Evolutionary conservation across 2,113 vertebrate genomes (phyloP).

Genomic region (Hystrix cristata): DNA sequence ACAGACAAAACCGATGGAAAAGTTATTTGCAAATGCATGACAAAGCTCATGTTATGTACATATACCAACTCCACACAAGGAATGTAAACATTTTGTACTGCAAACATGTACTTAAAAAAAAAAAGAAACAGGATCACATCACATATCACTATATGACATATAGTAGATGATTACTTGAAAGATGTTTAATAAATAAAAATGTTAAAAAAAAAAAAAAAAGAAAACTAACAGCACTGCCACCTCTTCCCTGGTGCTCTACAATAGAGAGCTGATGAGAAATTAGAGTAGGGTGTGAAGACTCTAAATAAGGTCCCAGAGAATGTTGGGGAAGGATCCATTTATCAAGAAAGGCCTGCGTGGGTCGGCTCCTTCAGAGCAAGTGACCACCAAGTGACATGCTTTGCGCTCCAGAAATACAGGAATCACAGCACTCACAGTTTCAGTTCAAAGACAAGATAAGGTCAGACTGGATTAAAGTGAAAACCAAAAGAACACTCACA

Average conservation of each 20-base stretch:
- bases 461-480: slow-evolving; percentile 18
- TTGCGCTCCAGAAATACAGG: not conserved
- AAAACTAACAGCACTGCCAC: not conserved
- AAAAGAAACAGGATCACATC: too few species aligned
- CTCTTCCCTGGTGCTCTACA: not conserved
- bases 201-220: not conserved
- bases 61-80: too few species aligned
- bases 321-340: not conserved
- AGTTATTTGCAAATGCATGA: not conserved
- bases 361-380: not conserved
- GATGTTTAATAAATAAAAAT: too few species aligned
- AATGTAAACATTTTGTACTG: too few species aligned
- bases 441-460: slow-evolving; percentile 45
- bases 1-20: not conserved
- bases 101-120: too few species aligned
- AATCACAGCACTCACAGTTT: not conserved
- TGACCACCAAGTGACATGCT: not conserved
- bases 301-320: not conserved
- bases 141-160: too few species aligned
- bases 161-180: too few species aligned
- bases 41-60: not conserved
- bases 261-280: not conserved
- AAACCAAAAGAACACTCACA: not conserved
- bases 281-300: not conserved
- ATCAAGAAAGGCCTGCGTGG: not conserved